A percentile compares a stretch with the other conserved stretches of the same genome.
These are phyloP conservation scores for Steinernema khuongi DNA, from an alignment of 1,140 invertebrate genomes.

Conservation along the genomic window DNA sequence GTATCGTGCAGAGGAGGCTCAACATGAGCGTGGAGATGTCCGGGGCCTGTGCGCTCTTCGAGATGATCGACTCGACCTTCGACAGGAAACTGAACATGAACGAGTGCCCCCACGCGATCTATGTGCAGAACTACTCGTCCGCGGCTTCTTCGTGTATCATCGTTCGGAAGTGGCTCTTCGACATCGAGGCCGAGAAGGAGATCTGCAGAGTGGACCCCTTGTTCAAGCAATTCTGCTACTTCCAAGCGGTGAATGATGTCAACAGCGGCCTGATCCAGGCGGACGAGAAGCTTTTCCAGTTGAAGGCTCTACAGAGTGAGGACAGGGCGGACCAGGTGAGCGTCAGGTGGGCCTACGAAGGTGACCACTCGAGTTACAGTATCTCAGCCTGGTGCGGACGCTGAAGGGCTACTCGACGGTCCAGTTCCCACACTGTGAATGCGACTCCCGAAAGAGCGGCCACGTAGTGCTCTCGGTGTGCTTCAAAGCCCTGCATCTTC, in stretches of 20 bases:
- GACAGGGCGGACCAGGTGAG: constrained; percentile 38
- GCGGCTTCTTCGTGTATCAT: constrained; percentile 90
- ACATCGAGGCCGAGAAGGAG: constrained; percentile 62
- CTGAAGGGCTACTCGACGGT: constrained; percentile 15
- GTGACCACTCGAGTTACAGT: constrained; percentile 13
- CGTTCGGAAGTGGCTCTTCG: constrained; percentile 88
- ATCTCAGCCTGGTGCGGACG: constrained; percentile 19
- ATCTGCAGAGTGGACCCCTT: constrained; percentile 39
- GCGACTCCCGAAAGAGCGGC: constrained; percentile 19
- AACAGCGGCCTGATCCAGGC: constrained; percentile 43
- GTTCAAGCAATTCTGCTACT: constrained; percentile 50
- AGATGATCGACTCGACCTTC: constrained; percentile 94
- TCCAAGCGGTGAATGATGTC: constrained; percentile 52
- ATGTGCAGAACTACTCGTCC: constrained; percentile 98
- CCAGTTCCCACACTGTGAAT: constrained; percentile 22
- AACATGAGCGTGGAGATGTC: constrained; percentile 77
- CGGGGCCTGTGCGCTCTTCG: constrained; percentile 91
- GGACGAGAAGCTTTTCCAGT: constrained; percentile 50
- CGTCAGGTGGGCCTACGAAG: neutral
- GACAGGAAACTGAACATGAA: constrained; percentile 85
- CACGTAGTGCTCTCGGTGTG: neutral
- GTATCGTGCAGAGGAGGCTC: constrained; percentile 65
- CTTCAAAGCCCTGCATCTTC: neutral
- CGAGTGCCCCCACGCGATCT: constrained; percentile 92
- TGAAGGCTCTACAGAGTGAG: constrained; percentile 56